These are phyloP conservation scores for Drosophila macrospina DNA, from an alignment of 2,888 invertebrate species.

Conservation along the genomic window DNA sequence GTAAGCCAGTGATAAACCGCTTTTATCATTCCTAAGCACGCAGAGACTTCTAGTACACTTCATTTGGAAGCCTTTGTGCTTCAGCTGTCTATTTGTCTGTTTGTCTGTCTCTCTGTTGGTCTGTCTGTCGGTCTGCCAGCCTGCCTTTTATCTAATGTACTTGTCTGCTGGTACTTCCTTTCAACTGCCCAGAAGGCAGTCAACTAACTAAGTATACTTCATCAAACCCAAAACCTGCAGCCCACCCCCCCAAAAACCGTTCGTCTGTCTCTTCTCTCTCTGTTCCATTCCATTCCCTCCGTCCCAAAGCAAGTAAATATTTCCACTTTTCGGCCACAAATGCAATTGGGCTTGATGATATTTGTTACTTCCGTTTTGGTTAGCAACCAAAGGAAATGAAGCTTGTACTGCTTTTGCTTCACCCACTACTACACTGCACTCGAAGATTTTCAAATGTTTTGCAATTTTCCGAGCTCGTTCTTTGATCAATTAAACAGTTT, in stretches of 20 bases:
- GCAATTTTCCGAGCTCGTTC: not conserved
- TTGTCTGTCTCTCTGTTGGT: conserved; percentile 16
- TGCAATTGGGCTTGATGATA: conserved; percentile 82
- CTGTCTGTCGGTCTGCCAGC: conserved; percentile 12
- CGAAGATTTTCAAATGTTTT: conserved; percentile 18
- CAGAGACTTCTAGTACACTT: conserved; percentile 38
- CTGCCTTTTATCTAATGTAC: conserved; percentile 56
- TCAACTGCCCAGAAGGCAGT: conserved; percentile 39
- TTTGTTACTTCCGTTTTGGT: conserved; percentile 77
- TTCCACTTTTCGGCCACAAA: conserved; percentile 82
- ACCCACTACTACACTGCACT: conserved; percentile 40
- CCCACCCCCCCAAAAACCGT: conserved; percentile 25
- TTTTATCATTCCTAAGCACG: conserved; percentile 64
- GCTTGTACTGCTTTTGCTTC: conserved; percentile 46
- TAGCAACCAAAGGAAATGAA: conserved; percentile 70
- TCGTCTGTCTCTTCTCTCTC: conserved; percentile 8
- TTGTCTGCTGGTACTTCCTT: conserved; percentile 45
- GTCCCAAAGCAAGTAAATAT: conserved; percentile 69
- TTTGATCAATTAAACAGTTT: no score
- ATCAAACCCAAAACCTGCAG: conserved; percentile 46
- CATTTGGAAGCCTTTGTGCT: conserved; percentile 32
- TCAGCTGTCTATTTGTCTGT: conserved; percentile 17
- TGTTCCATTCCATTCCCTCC: no score
- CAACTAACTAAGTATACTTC: conserved; percentile 59
- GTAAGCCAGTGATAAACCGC: conserved; percentile 66